Conservation (phyloP, 2,888 invertebrate species). For the Odontothrips loti region DNA sequence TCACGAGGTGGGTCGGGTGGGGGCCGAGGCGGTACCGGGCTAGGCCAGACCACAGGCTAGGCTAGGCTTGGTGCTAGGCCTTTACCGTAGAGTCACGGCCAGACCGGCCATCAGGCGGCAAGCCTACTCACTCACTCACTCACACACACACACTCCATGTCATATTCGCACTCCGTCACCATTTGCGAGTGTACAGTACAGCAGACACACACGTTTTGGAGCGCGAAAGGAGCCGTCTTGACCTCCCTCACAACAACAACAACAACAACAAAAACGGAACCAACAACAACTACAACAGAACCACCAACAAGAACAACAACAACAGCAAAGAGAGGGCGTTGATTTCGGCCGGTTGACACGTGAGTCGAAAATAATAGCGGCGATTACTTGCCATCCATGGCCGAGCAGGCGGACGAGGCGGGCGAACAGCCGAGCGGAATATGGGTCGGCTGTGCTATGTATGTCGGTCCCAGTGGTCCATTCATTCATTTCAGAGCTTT, state of each 20-base stretch:
- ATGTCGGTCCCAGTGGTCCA: too few relatives aligned
- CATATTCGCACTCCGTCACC: conserved; percentile 14
- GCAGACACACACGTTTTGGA: background rate
- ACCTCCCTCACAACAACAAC: background rate
- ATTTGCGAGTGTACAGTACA: background rate
- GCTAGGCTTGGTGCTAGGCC: too few relatives aligned
- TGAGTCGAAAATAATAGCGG: background rate
- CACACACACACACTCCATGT: conserved; percentile 12
- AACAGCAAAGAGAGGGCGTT: background rate
- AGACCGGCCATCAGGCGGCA: background rate
- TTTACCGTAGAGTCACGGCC: background rate
- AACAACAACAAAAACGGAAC: background rate
- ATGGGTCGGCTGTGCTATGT: too few relatives aligned
- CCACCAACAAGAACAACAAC: too few relatives aligned
- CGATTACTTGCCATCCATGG: too few relatives aligned
- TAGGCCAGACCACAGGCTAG: background rate
- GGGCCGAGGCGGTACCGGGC: background rate
- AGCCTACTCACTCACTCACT: background rate
- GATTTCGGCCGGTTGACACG: background rate
- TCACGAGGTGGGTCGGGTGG: too few relatives aligned
- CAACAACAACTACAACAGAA: background rate
- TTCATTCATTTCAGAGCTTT: too few relatives aligned
- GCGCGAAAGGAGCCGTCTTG: background rate
- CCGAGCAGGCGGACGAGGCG: too few relatives aligned
- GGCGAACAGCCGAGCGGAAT: too few relatives aligned